Evolutionary conservation across 2,113 vertebrate species (phyloP), one percentile per base, ranked within the genome.

Genomic region (Irena cyanogastra): DNA sequence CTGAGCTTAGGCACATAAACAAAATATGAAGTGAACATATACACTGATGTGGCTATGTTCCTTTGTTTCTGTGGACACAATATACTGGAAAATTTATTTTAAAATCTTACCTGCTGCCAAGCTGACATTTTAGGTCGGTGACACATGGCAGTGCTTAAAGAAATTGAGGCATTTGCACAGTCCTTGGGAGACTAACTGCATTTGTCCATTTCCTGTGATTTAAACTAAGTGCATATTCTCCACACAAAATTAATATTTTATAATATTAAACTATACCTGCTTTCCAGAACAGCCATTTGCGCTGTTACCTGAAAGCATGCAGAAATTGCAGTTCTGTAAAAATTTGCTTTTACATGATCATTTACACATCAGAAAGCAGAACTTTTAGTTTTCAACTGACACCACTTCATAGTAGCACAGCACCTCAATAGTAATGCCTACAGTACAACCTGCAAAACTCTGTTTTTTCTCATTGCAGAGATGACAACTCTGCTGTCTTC

Each of bases 401-500:
- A 44, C 6, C 1, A 2, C 10, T 52, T 45, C 37, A 23, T 35
- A 20, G 35, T 35, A 26, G 42, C 45, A 33, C 17, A 30, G 28
- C 6, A 33, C 4, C 26, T 22, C 16, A 57, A 4, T 16, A 49
- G 30, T 18, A 35, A 14, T 33, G 10, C 31, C 11, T 5, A 27
- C 28, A 35, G 59, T 9, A 41, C 3, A 15, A 8, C 42, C 17
- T 10, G 27, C 0, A 1, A 85, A 54, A 45, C 10, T 18, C 33
- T 57, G 18, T 0, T 27, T 44, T 59, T 78, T 50, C 41, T 39
- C 11, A 15, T 16, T 5, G 70, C 11, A 68, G 41, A 59, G 26
- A 6, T 27, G 17, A 21, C 0, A 0, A 27, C 31, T 66, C n/a
- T 80, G 72, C 78, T 53, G 13, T 31, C 64, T 49, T 35, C 39